Evolutionary conservation across 64 coral and sea anemone species (phyloP).

Genomic region (Stylophora pistillata): DNA sequence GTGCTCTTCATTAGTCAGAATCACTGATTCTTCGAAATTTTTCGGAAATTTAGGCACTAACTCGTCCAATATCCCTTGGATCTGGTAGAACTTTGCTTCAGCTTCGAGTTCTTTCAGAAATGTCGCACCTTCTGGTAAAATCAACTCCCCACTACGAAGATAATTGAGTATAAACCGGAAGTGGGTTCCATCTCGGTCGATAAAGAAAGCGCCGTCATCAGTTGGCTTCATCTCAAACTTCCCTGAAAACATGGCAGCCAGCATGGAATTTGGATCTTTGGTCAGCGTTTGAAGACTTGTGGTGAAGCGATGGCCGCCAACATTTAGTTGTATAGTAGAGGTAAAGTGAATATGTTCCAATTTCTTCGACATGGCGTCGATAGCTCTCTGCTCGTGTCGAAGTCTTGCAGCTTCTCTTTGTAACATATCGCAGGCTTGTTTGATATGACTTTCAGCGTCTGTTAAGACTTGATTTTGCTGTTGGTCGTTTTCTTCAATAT

Average conservation of each 20-base stretch:
- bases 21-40: neutral
- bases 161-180: conserved; percentile 44
- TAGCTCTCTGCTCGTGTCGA: neutral
- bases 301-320: conserved; percentile 76
- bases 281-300: conserved; percentile 74
- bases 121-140: conserved; percentile 20
- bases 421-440: neutral
- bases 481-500: neutral
- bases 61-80: conserved; percentile 17
- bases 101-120: conserved; percentile 1
- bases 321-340: conserved; percentile 75
- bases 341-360: neutral
- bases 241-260: conserved; percentile 93
- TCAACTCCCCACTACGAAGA: neutral
- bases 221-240: conserved; percentile 20
- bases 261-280: conserved; percentile 83
- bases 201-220: conserved; percentile 10
- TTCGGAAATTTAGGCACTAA: neutral
- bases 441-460: neutral
- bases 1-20: conserved; percentile 14
- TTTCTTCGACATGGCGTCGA: conserved; percentile 2
- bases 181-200: conserved; percentile 29
- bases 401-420: neutral
- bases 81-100: conserved; percentile 5
- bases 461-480: neutral